A percentile compares a stretch with the other conserved stretches of the same genome.
Evolutionary conservation across 2,797 vertebrate species (phyloP).

Genomic region (Syngnathus rostellatus): DNA sequence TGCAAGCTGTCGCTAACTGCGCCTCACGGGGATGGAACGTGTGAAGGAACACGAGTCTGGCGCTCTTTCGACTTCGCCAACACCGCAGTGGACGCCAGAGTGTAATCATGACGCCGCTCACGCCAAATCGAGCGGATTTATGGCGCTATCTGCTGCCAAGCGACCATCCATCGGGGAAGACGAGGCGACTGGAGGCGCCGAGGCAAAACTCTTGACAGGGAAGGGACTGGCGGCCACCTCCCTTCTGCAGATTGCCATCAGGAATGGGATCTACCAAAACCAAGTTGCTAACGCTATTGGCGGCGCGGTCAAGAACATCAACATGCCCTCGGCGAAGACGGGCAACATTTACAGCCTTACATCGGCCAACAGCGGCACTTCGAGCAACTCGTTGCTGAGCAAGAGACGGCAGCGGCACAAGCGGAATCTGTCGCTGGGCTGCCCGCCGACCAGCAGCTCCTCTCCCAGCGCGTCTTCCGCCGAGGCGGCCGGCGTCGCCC

Average conservation of each 20-base stretch:
- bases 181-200: constrained; percentile 52
- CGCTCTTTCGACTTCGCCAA: constrained; percentile 22
- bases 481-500: constrained; percentile 37
- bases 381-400: constrained; percentile 70
- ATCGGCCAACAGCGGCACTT: constrained; percentile 38
- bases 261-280: constrained; percentile 65
- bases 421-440: constrained; percentile 75
- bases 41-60: constrained; percentile 40
- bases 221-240: constrained; percentile 65
- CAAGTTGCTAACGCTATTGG: constrained; percentile 60
- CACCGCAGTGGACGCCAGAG: constrained; percentile 31
- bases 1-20: constrained; percentile 1
- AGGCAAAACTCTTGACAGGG: constrained; percentile 65
- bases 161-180: constrained; percentile 58
- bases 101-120: constrained; percentile 23
- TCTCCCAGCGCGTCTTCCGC: constrained; percentile 38
- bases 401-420: constrained; percentile 72
- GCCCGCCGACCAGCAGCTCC: constrained; percentile 44
- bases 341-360: constrained; percentile 48
- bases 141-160: constrained; percentile 39
- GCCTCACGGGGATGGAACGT: constrained; percentile 52
- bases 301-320: constrained; percentile 38
- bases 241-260: constrained; percentile 63
- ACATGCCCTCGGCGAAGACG: constrained; percentile 42
- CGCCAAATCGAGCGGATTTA: constrained; percentile 35